Conservation (phyloP, 2,113 vertebrate genomes). For the Microcebus lehilahytsara region DNA sequence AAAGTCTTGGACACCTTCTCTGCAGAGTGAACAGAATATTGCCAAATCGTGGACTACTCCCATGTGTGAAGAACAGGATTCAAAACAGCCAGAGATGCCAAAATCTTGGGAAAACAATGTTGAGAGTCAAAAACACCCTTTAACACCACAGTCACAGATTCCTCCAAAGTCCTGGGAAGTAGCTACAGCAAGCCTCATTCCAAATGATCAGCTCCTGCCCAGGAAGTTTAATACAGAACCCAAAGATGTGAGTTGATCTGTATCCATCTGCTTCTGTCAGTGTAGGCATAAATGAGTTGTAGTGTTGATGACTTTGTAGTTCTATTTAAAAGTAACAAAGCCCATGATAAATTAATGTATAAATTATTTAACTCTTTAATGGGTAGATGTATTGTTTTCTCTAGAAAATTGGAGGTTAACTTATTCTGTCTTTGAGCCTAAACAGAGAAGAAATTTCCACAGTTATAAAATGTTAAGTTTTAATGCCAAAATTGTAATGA, state of each 20-base stretch:
- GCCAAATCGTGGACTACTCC: slow-evolving; percentile 74
- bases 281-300: not conserved
- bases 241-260: slow-evolving; percentile 87
- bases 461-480: not conserved
- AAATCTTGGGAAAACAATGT: slow-evolving; percentile 81
- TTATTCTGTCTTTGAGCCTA: not conserved
- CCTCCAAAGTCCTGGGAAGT: slow-evolving; percentile 87
- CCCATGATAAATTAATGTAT: not conserved
- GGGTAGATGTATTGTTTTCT: not conserved
- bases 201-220: slow-evolving; percentile 84
- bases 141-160: slow-evolving; percentile 73
- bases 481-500: not conserved
- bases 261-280: slow-evolving; percentile 15
- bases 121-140: slow-evolving; percentile 70
- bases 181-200: slow-evolving; percentile 81
- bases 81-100: slow-evolving; percentile 56
- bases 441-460: not conserved
- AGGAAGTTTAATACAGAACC: slow-evolving; percentile 83
- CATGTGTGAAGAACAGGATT: slow-evolving; percentile 66
- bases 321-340: not conserved
- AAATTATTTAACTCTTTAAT: not conserved
- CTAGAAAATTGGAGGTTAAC: slow-evolving; percentile 29
- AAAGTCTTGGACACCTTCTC: slow-evolving; percentile 79
- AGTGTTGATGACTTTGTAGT: not conserved
- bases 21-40: slow-evolving; percentile 77